Conservation (phyloP, 2,797 vertebrate species). For the Protonibea diacanthus region DNA sequence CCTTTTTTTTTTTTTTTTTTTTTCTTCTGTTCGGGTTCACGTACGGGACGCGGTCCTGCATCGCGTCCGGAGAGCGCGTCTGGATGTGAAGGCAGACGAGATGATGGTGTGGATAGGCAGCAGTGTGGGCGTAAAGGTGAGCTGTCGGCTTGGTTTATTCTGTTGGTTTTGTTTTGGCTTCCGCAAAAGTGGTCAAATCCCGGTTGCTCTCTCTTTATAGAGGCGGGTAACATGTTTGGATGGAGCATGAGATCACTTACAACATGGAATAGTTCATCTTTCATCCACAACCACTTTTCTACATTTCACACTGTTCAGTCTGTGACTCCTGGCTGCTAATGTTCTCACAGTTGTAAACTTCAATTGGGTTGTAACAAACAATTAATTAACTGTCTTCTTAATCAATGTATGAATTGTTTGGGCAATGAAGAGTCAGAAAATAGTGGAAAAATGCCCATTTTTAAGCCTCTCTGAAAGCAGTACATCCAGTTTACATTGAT, state of each 20-base stretch:
- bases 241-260: background rate
- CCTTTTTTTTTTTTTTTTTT: too few relatives aligned
- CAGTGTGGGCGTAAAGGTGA: conserved; percentile 58
- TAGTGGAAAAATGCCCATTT: background rate
- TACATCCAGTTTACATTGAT: background rate
- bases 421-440: background rate
- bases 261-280: background rate
- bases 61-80: conserved; percentile 18
- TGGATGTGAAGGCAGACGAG: conserved; percentile 19
- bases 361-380: background rate
- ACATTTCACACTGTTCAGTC: background rate
- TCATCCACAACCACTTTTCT: background rate
- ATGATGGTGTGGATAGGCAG: conserved; percentile 14
- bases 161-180: conserved; percentile 3
- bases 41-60: conserved; percentile 24
- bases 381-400: background rate
- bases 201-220: background rate
- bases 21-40: background rate
- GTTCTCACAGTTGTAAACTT: conserved; percentile 12
- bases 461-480: background rate
- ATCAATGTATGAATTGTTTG: background rate
- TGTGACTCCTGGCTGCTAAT: background rate
- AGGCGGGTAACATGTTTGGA: background rate
- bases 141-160: background rate
- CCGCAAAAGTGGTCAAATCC: background rate